Evolutionary conservation across 2,113 vertebrate genomes (phyloP).

Genomic region (Desmodus rotundus): DNA sequence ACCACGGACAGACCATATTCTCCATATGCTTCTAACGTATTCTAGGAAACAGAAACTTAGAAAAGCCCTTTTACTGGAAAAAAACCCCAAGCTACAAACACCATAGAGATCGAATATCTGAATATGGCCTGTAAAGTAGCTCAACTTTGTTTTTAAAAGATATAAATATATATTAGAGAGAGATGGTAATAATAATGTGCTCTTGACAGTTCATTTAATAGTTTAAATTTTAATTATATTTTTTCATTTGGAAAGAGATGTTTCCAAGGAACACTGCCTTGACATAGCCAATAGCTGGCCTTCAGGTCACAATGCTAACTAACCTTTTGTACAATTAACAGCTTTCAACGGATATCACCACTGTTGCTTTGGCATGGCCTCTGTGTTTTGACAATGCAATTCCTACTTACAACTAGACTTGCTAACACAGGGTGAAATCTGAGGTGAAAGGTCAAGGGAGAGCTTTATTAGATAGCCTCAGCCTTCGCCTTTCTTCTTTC

Average conservation of each 20-base stretch:
- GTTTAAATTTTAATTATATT: conserved; percentile 75
- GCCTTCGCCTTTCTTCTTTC: conserved; percentile 53
- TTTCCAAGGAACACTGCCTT: conserved; percentile 69
- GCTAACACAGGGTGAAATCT: conserved; percentile 50
- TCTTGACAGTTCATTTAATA: conserved; percentile 74
- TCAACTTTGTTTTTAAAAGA: not conserved
- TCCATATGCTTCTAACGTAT: not conserved
- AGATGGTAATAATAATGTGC: conserved; percentile 48
- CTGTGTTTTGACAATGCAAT: conserved; percentile 71
- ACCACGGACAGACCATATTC: not conserved
- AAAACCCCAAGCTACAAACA: conserved; percentile 34
- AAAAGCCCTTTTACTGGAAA: not conserved
- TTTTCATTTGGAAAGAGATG: conserved; percentile 75
- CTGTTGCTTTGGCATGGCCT: conserved; percentile 62
- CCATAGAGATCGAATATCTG: conserved; percentile 14
- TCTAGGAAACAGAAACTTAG: not conserved
- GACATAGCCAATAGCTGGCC: conserved; percentile 49
- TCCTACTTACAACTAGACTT: conserved; percentile 72
- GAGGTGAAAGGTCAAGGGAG: not conserved
- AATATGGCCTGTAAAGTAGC: conserved; percentile 42
- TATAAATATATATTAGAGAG: not conserved
- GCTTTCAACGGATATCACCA: conserved; percentile 55
- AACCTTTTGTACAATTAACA: conserved; percentile 64
- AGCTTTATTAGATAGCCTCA: conserved; percentile 55
- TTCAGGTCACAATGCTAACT: conserved; percentile 33